Evolutionary conservation across 2,797 vertebrate genomes (phyloP).

Genomic region (Sorex maritimensis): DNA sequence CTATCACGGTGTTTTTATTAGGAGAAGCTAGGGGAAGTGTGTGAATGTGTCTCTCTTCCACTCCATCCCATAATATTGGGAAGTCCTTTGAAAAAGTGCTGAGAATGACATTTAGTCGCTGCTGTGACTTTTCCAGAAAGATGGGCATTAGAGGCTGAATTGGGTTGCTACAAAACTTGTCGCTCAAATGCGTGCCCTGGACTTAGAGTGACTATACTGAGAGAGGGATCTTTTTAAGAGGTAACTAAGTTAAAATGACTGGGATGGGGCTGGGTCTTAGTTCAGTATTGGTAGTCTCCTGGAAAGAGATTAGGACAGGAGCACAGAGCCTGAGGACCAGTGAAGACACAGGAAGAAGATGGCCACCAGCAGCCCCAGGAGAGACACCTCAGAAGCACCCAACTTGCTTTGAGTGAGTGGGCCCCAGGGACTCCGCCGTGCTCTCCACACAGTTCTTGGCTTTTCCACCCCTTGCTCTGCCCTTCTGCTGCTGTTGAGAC

Average conservation of each 20-base stretch:
- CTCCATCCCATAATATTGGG: neutral
- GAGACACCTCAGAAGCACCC: neutral
- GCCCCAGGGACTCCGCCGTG: no score
- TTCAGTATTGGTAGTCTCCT: neutral
- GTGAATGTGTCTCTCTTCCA: neutral
- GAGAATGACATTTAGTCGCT: neutral
- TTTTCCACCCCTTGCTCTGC: no score
- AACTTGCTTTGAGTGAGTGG: neutral
- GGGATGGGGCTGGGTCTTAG: neutral
- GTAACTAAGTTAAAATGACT: constrained; percentile 7
- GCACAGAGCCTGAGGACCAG: neutral
- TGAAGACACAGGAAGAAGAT: neutral
- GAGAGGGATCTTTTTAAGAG: neutral
- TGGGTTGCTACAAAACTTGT: neutral
- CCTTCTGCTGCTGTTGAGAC: no score
- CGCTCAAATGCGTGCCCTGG: neutral
- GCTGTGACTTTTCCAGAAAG: neutral
- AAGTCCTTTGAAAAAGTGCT: neutral
- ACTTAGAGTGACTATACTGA: constrained; percentile 22
- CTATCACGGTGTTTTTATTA: neutral
- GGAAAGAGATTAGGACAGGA: neutral
- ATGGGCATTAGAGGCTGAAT: neutral
- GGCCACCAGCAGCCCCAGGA: neutral
- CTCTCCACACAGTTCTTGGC: no score
- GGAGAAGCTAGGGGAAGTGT: neutral